Conservation (phyloP, 2,113 vertebrate species). For the Daubentonia madagascariensis region DNA sequence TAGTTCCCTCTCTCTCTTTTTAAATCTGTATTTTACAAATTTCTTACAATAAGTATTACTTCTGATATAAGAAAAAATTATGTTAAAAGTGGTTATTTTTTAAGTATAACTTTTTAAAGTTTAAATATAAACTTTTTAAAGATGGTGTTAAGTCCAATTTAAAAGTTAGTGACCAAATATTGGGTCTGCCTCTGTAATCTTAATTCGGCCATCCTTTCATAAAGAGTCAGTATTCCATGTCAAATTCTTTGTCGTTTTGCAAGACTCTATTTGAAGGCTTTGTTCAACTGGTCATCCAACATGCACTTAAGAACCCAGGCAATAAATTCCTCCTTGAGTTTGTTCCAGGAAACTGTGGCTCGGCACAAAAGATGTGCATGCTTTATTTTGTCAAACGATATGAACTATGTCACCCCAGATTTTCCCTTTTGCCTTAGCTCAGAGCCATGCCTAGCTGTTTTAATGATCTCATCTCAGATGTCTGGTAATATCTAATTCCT, state of each 20-base stretch:
- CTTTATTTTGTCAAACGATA: not conserved
- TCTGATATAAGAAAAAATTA: conserved; percentile 4
- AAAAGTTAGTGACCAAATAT: not conserved
- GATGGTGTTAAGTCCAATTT: not conserved
- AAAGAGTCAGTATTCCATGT: not conserved
- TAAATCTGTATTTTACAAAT: not conserved
- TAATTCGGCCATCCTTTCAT: not conserved
- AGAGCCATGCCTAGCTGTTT: not conserved
- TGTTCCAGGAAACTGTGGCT: not conserved
- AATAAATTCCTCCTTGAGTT: not conserved
- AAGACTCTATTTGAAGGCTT: conserved; percentile 10
- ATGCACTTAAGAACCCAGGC: not conserved
- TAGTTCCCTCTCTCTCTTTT: not conserved
- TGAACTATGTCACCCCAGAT: not conserved
- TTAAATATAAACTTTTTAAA: too few relatives aligned
- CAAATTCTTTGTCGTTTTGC: not conserved
- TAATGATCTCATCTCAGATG: not conserved
- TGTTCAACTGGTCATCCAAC: not conserved
- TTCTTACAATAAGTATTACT: not conserved
- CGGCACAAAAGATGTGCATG: not conserved
- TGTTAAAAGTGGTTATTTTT: not conserved
- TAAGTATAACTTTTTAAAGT: too few relatives aligned
- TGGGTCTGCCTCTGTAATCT: not conserved
- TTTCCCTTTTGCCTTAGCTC: not conserved
- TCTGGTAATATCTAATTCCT: not conserved